Base-by-base conservation (phyloP, 2,888 invertebrate species). In the Azorinus chamasolen region DNA sequence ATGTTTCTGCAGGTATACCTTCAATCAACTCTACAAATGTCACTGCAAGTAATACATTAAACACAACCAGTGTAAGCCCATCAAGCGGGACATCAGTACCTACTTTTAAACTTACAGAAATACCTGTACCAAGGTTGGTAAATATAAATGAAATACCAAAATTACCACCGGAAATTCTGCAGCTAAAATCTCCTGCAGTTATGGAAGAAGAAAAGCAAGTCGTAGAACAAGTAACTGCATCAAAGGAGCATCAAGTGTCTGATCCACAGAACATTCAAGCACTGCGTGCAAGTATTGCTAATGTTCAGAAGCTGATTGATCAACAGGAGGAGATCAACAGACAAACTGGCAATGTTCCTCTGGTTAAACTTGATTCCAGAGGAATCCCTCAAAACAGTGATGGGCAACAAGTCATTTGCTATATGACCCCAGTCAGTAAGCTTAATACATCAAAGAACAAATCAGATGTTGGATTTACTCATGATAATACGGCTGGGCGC, bases 401-500 rank as follows among this genome's bases (percentile, higher is more conserved):
- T 20, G 54, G 25, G 37, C 62, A 74, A 25, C 68, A 71, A 18
- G 58, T 78, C 24, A 64, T 81, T 2, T 74, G 71, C 43, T 81
- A 78, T 37, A 53, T 81, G 2, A 70, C 75, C 24, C 78, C 85
- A 22, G 73, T 80, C n/a, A 64, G 77, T 16, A 85, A 79, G 20
- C 79, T 81, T 62, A 79, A 82, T 50, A 80, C 77, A 1, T 59
- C 65, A 24, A 66, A 62, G 32, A 79, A 68, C 61, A 48, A 58
- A 25, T 63, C 58, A 18, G 71, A 65, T 51, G 48, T 75, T 37
- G 85, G 84, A 25, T 88, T 89, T 68, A 79, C 84, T 22, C 88
- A 88, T 65, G 89, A 90, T 53, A 76, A 82, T 25, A 68, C 74
- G 6, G 83, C 83, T 27, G 90, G 90, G 0, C 69, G 88, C 48